Percentiles rank a stretch among this genome's conserved stretches.
Conservation (phyloP, 2,113 vertebrate species). For the Chitala chitala region DNA sequence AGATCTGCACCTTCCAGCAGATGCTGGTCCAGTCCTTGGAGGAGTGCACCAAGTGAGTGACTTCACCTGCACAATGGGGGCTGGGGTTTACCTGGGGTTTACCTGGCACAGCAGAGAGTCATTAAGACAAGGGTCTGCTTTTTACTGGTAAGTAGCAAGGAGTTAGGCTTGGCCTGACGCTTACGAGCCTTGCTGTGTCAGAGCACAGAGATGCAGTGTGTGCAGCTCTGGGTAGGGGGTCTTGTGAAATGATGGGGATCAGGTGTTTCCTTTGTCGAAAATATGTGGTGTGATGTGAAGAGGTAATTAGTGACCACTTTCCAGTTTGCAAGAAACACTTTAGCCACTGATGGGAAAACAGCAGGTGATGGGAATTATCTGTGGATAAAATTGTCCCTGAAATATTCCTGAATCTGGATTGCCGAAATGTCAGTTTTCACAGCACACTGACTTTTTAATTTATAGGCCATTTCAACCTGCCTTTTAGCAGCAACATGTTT, state of each 20-base stretch:
- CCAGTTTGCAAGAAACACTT: not conserved
- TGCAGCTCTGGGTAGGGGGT: not conserved
- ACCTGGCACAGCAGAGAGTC: not conserved
- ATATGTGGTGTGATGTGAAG: too few species aligned
- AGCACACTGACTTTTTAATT: too few species aligned
- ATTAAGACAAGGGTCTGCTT: not conserved
- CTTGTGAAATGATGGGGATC: not conserved
- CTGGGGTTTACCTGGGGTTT: not conserved
- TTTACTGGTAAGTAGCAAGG: not conserved
- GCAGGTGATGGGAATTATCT: too few species aligned
- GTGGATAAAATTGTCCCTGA: too few species aligned
- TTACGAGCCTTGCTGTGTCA: not conserved
- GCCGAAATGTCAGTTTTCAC: too few species aligned
- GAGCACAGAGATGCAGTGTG: not conserved
- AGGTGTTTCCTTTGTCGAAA: too few species aligned
- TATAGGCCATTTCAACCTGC: too few species aligned
- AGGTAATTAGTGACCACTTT: too few species aligned
- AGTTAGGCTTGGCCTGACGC: not conserved
- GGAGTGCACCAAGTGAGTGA: slow-evolving; percentile 93
- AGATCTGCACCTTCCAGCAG: slow-evolving; percentile 96
- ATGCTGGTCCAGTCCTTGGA: slow-evolving; percentile 93
- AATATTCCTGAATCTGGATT: too few species aligned
- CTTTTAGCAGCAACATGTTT: too few species aligned
- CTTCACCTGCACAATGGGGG: not conserved
- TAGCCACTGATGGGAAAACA: not conserved